Conservation (phyloP, 2,113 vertebrate species). For the Trogon surrucura region DNA sequence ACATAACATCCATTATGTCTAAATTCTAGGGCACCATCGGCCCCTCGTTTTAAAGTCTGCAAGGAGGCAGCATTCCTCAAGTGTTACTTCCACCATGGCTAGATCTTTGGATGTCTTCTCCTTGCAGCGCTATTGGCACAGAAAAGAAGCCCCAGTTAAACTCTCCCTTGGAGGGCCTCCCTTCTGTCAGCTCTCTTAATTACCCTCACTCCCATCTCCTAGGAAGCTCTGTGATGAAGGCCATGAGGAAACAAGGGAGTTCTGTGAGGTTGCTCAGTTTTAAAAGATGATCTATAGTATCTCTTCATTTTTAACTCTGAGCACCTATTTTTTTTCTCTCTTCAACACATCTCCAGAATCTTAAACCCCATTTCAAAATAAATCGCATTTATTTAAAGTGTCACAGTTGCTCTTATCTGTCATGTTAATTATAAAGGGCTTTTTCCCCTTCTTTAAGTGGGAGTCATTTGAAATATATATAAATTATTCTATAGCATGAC, state of each 20-base stretch:
- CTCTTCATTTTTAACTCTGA: neutral
- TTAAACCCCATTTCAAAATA: slow-evolving; percentile 51
- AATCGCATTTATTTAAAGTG: neutral
- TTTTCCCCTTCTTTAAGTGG: neutral
- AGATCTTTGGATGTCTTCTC: neutral
- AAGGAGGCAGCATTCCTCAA: neutral
- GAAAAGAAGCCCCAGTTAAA: neutral
- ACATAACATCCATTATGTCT: neutral
- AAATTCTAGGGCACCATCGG: fast-evolving
- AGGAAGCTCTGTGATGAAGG: neutral
- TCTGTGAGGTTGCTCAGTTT: neutral
- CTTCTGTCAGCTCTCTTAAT: neutral
- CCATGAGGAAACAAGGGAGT: neutral
- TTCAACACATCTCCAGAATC: neutral
- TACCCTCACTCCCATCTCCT: neutral
- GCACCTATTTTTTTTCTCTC: neutral
- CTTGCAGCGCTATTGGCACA: neutral
- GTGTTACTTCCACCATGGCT: neutral
- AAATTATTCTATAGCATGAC: neutral
- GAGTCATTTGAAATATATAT: neutral
- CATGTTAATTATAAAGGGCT: neutral
- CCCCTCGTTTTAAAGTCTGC: neutral
- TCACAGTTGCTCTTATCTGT: slow-evolving; percentile 33
- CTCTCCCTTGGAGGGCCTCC: neutral
- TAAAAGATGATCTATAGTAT: neutral